These are phyloP conservation scores for Antheraea pernyi DNA, from an alignment of 1,140 invertebrate genomes.

Conservation along the genomic window DNA sequence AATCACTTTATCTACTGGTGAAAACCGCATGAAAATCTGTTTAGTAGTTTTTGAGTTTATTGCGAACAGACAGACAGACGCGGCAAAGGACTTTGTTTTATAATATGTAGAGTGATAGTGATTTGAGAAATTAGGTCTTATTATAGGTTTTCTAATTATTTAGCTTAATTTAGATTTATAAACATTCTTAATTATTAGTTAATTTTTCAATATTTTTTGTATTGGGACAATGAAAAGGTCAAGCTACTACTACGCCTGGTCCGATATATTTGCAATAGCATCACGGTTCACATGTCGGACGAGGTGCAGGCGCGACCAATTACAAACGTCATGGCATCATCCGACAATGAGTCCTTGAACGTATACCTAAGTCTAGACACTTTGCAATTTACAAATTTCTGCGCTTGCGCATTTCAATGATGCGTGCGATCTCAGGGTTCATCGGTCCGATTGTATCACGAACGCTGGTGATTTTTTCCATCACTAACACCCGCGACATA, in stretches of 20 bases:
- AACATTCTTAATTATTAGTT: too few species aligned
- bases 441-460: conserved; percentile 56
- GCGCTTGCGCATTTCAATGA: conserved; percentile 70
- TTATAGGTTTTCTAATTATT: too few species aligned
- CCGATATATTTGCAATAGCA: not conserved
- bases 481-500: conserved; percentile 37
- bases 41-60: too few species aligned
- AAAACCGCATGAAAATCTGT: too few species aligned
- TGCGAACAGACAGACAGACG: too few species aligned
- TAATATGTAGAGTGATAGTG: too few species aligned
- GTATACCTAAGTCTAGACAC: conserved; percentile 65
- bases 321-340: conserved; percentile 39
- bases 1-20: too few species aligned
- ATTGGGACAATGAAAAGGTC: not conserved
- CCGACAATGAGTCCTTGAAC: conserved; percentile 63
- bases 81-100: too few species aligned
- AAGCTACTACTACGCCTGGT: not conserved
- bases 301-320: conserved; percentile 55
- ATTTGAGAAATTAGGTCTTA: too few species aligned
- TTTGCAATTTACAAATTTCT: conserved; percentile 73
- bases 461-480: conserved; percentile 42
- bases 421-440: conserved; percentile 64
- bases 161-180: too few species aligned
- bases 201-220: not conserved
- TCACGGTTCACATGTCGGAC: not conserved